A percentile compares a stretch with the other conserved stretches of the same genome.
phyloP scores from a whole-genome alignment of 2,888 invertebrate species.

The Drosophila maculinotata region DNA sequence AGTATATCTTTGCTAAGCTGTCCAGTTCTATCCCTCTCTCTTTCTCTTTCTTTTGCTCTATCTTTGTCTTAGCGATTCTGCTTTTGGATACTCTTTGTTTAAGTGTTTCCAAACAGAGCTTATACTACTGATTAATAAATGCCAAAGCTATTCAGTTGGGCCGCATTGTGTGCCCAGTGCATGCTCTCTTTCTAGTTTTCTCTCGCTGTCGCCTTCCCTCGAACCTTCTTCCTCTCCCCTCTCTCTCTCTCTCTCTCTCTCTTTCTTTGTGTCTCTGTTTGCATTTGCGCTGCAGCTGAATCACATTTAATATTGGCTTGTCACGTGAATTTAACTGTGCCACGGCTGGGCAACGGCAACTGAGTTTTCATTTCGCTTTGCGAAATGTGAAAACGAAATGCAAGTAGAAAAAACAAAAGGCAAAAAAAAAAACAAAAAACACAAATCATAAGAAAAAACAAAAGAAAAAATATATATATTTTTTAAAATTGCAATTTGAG shows the following conservation, averaged over 20 bases:
- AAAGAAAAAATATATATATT: neutral
- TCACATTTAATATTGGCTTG: slow-evolving; percentile 78
- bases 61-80: neutral
- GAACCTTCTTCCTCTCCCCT: too few species aligned
- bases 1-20: too few species aligned
- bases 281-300: slow-evolving; percentile 54
- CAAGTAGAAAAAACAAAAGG: slow-evolving; percentile 1
- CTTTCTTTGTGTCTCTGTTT: neutral
- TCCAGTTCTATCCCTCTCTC: too few species aligned
- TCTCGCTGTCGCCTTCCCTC: slow-evolving; percentile 1
- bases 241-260: slow-evolving; percentile 1
- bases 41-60: too few species aligned
- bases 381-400: slow-evolving; percentile 42
- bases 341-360: slow-evolving; percentile 41
- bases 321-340: slow-evolving; percentile 78
- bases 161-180: slow-evolving; percentile 6
- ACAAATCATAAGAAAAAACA: slow-evolving; percentile 2
- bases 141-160: slow-evolving; percentile 11
- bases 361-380: slow-evolving; percentile 49
- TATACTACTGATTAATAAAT: neutral
- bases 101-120: neutral
- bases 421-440: slow-evolving; percentile 4
- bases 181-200: slow-evolving; percentile 3
- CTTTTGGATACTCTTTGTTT: neutral
- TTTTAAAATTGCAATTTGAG: slow-evolving; percentile 31